Evolutionary conservation across 1,140 invertebrate genomes (phyloP), one percentile per base, ranked within the genome.

Genomic region (Panagrolaimus sp.): DNA sequence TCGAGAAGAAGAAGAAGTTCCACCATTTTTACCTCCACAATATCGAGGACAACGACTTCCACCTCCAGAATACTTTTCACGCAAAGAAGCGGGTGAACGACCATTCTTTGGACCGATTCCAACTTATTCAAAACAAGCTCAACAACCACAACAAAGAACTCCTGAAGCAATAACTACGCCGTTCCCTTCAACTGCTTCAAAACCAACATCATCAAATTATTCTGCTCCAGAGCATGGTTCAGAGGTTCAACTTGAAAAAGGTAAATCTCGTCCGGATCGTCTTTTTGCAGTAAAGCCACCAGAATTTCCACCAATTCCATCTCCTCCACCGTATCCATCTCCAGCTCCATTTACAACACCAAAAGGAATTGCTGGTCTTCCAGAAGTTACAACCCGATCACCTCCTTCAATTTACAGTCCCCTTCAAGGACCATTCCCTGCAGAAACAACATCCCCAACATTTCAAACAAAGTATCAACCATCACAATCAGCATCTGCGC

Each of bases 221-320:
- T 14, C 52, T 21, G 21, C 52, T 12, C 52, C 52, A 28, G 21
- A 21, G 17, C 52, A 58, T 28, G 52, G 52, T 12, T 21, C 21
- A 26, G 52, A 58, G 10, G 28, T 58, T 12, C 21, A 58, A 58
- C 28, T 58, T 12, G 21, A 21, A 28, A 28, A 28, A 10, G 52
- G 28, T n/a, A 58, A 58, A 21, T 58, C 52, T 21, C 52, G 52
- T 58, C 52, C 52, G 12, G 52, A 58, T 28, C 52, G 52, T 12
- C 52, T 58, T 58, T 58, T 58, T 58, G 52, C 52, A 12, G 28
- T 58, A 26, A 21, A 28, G 17, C 52, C 52, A n/a, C 52, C 52
- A 58, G 52, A 58, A 28, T 58, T 58, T 58, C 52, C 52, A 12
- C 17, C 52, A 26, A 58, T 58, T 28, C 52, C 52, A 26, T n/a